A percentile compares a stretch with the other conserved stretches of the same genome.
Evolutionary conservation across 1,140 invertebrate genomes (phyloP).

Genomic region (Drosophila lini): DNA sequence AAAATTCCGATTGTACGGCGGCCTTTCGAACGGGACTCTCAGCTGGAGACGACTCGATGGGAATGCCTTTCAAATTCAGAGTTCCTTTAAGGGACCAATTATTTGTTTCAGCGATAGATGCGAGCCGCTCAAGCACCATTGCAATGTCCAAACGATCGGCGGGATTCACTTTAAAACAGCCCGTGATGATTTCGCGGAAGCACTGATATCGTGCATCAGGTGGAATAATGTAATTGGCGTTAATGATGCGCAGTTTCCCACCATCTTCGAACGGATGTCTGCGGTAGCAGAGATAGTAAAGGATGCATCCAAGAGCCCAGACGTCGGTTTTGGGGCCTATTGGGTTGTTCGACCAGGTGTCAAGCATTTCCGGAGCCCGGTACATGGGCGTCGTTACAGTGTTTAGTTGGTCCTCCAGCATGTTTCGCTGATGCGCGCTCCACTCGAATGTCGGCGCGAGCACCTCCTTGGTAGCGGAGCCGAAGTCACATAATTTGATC

Average conservation of each 20-base stretch:
- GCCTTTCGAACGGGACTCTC: conserved; percentile 65
- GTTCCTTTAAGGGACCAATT: conserved; percentile 91
- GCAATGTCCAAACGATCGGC: conserved; percentile 89
- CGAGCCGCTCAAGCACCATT: conserved; percentile 92
- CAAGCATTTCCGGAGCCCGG: conserved; percentile 97
- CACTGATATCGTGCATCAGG: conserved; percentile 92
- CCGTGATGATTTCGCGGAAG: conserved; percentile 96
- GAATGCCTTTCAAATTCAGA: conserved; percentile 69
- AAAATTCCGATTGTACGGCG: conserved; percentile 76
- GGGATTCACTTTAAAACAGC: conserved; percentile 94
- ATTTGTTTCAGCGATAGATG: conserved; percentile 93
- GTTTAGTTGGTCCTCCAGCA: conserved; percentile 95
- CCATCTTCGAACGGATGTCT: conserved; percentile 99
- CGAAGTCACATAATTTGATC: conserved; percentile 99
- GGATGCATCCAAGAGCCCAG: conserved; percentile 98
- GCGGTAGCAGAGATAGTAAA: conserved; percentile 96
- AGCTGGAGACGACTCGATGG: conserved; percentile 65
- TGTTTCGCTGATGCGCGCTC: conserved; percentile 95
- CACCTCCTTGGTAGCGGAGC: conserved; percentile 95
- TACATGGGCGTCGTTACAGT: conserved; percentile 95
- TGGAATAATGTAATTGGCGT: conserved; percentile 96
- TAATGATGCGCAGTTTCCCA: conserved; percentile 97
- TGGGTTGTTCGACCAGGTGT: conserved; percentile 98
- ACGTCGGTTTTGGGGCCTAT: conserved; percentile 96
- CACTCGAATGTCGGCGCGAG: conserved; percentile 94